Conservation (phyloP, 2,113 vertebrate genomes). For the Pelvicachromis taeniatus region DNA sequence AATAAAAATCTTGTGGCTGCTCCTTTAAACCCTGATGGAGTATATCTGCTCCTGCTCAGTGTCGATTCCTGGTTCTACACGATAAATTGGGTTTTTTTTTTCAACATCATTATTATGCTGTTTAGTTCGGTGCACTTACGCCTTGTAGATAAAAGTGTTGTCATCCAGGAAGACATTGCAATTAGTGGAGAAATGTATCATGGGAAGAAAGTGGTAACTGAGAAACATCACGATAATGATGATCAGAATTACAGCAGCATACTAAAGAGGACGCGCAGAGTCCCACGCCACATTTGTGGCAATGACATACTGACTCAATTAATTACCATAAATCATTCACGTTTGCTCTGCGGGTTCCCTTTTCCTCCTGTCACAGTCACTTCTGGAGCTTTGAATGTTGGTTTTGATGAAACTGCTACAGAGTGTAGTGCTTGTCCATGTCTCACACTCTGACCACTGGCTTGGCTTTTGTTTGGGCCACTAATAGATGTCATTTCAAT, state of each 20-base stretch:
- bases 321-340: not conserved
- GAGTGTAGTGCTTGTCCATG: not conserved
- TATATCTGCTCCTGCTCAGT: not conserved
- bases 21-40: not conserved
- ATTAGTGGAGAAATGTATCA: conserved; percentile 38
- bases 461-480: not conserved
- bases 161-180: conserved; percentile 30
- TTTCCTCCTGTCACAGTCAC: not conserved
- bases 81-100: conserved; percentile 36
- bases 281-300: not conserved
- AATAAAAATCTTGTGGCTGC: not conserved
- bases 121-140: conserved; percentile 17
- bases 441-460: not conserved
- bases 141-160: conserved; percentile 40
- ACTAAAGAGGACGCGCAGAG: not conserved
- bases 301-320: not conserved
- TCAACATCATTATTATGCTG: conserved; percentile 42
- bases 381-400: not conserved
- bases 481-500: not conserved
- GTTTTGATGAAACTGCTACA: not conserved
- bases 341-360: not conserved
- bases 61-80: not conserved
- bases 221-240: conserved; percentile 3
- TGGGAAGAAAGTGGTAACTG: conserved; percentile 12
- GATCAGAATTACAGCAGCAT: not conserved